Conservation (phyloP, 2,888 invertebrate genomes). For the Troides aeacus region DNA sequence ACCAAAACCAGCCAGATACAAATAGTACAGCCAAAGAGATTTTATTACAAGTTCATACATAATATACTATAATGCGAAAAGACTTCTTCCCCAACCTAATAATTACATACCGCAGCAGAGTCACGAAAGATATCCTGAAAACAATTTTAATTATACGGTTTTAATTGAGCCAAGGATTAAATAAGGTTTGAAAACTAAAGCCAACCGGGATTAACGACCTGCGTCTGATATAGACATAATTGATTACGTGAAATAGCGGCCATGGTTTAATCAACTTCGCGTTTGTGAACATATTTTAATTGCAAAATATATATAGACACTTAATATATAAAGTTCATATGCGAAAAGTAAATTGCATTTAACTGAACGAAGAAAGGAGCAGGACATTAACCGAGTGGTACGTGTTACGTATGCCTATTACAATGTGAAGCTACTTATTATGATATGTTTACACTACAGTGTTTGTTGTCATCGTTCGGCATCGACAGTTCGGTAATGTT, state of each 20-base stretch:
- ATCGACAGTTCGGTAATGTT: too few species aligned
- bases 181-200: slow-evolving; percentile 64
- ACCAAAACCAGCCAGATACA: too few species aligned
- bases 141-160: slow-evolving; percentile 69
- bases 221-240: slow-evolving; percentile 66
- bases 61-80: too few species aligned
- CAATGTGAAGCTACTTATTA: too few species aligned
- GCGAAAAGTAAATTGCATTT: background rate
- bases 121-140: slow-evolving; percentile 41
- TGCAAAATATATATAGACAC: slow-evolving; percentile 3
- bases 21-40: too few species aligned
- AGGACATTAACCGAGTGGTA: too few species aligned
- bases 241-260: slow-evolving; percentile 55
- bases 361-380: background rate
- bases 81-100: too few species aligned
- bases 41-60: too few species aligned
- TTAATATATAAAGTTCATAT: background rate
- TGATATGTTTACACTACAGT: too few species aligned
- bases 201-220: slow-evolving; percentile 67
- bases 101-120: background rate
- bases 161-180: slow-evolving; percentile 63
- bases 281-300: slow-evolving; percentile 11
- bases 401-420: too few species aligned
- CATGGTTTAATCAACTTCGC: slow-evolving; percentile 29
- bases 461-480: too few species aligned